These are phyloP conservation scores for Dendrolimus punctatus DNA, from an alignment of 1,140 invertebrate genomes.

Conservation along the genomic window DNA sequence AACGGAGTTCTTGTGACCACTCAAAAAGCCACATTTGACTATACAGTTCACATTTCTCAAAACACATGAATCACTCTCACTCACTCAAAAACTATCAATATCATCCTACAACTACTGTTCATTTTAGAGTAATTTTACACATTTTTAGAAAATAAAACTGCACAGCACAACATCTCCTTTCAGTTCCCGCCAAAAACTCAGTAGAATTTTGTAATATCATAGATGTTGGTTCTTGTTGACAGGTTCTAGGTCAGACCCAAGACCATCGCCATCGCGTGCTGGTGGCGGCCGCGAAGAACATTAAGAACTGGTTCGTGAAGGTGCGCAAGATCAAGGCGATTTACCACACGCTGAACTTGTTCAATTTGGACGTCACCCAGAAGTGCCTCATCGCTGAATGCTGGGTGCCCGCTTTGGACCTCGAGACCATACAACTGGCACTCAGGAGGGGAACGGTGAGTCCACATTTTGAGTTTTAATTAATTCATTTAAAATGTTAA, in stretches of 20 bases:
- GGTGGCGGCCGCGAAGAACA: slow-evolving; percentile 92
- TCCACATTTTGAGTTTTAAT: slow-evolving; percentile 1
- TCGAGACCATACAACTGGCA: slow-evolving; percentile 92
- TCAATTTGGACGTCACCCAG: slow-evolving; percentile 95
- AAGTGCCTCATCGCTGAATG: slow-evolving; percentile 98
- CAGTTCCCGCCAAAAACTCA: no score
- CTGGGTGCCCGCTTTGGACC: slow-evolving; percentile 95
- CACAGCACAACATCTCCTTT: no score
- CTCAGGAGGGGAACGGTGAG: slow-evolving; percentile 90
- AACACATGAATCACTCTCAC: no score
- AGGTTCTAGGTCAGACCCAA: slow-evolving; percentile 93
- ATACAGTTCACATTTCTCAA: no score
- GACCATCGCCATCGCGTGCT: slow-evolving; percentile 93
- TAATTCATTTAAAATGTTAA: no score
- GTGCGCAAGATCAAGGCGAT: slow-evolving; percentile 96
- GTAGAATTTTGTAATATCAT: no score
- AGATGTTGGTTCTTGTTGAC: slow-evolving; percentile 1
- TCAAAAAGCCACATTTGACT: no score
- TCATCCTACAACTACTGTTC: no score
- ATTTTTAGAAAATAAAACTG: no score
- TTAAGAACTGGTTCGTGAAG: slow-evolving; percentile 95
- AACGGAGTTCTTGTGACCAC: no score
- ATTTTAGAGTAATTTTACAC: no score
- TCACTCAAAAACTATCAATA: no score
- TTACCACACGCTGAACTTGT: slow-evolving; percentile 93